These are phyloP conservation scores for Eulemur macaco DNA, from an alignment of 2,113 vertebrate genomes.

Conservation along the genomic window DNA sequence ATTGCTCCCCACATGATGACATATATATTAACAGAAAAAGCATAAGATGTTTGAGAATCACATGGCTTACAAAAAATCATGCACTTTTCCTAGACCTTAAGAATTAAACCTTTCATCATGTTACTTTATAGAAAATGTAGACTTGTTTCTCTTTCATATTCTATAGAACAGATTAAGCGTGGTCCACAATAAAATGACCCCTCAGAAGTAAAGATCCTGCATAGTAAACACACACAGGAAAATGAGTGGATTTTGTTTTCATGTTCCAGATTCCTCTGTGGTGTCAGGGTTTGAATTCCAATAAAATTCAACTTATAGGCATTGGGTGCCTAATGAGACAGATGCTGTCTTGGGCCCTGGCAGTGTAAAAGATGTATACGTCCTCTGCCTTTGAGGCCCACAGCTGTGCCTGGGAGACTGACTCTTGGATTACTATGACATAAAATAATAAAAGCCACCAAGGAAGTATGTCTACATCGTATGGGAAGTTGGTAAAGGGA, in stretches of 20 bases:
- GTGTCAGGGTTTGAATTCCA: neutral
- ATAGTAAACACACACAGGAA: neutral
- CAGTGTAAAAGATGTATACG: neutral
- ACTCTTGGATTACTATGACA: neutral
- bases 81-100: neutral
- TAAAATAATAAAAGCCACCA: neutral
- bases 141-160: slow-evolving; percentile 7
- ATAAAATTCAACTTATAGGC: neutral
- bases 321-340: slow-evolving; percentile 18
- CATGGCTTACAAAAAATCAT: neutral
- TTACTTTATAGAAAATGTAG: neutral
- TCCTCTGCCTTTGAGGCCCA: neutral
- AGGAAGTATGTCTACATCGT: neutral
- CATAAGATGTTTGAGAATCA: slow-evolving; percentile 13
- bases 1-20: neutral
- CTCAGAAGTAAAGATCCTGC: neutral
- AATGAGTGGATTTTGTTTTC: neutral
- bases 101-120: neutral
- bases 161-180: neutral
- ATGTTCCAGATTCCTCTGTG: neutral
- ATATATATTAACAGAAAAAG: neutral
- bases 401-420: neutral
- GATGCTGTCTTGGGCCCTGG: neutral
- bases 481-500: neutral
- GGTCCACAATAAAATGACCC: neutral